These are phyloP conservation scores for Xiphophorus maculatus DNA, from an alignment of 2,113 vertebrate genomes.

Conservation along the genomic window DNA sequence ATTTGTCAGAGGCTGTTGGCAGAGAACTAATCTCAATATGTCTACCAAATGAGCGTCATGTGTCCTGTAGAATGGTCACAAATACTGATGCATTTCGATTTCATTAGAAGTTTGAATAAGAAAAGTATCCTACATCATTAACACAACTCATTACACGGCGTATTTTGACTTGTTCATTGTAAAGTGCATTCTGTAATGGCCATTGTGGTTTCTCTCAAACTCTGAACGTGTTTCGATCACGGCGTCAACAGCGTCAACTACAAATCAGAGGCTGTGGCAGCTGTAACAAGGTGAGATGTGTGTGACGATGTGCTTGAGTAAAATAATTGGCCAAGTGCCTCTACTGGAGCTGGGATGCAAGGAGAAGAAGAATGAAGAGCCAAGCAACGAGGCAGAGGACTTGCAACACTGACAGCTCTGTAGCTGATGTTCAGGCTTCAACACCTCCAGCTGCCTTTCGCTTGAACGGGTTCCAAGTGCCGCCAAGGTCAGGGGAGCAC, in stretches of 20 bases:
- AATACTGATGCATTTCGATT: no score
- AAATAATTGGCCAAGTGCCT: constrained; percentile 42
- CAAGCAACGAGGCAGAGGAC: constrained; percentile 45
- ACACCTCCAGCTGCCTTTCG: constrained; percentile 50
- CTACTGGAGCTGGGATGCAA: constrained; percentile 41
- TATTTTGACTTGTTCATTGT: constrained; percentile 15
- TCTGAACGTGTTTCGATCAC: constrained; percentile 28
- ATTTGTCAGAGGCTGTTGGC: not conserved
- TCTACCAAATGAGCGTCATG: not conserved
- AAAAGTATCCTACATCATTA: no score
- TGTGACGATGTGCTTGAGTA: constrained; percentile 18
- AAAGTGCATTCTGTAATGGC: not conserved
- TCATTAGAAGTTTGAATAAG: no score
- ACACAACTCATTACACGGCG: no score
- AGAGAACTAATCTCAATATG: not conserved
- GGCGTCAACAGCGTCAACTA: constrained; percentile 10
- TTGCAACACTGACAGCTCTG: constrained; percentile 40
- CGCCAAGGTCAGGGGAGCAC: constrained; percentile 61
- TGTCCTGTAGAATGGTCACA: not conserved
- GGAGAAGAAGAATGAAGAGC: constrained; percentile 44
- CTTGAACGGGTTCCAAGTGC: constrained; percentile 58
- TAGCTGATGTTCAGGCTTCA: constrained; percentile 53
- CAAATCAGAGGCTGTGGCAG: constrained; percentile 15
- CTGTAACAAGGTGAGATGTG: constrained; percentile 17
- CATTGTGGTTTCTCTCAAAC: not conserved